These are phyloP conservation scores for Agrotis ipsilon DNA, from an alignment of 2,888 invertebrate genomes.

Conservation along the genomic window DNA sequence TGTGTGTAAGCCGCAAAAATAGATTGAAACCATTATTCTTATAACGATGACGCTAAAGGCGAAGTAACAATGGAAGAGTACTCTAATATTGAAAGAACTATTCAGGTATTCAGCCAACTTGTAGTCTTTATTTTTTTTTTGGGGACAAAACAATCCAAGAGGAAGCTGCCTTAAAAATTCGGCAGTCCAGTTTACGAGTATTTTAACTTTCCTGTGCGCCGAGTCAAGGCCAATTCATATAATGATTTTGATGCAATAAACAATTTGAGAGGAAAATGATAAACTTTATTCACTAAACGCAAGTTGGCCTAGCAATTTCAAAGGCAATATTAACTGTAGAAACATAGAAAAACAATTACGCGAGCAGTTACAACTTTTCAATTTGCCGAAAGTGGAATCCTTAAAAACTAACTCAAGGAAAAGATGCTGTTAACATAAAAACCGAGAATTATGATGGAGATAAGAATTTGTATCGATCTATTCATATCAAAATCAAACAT, in stretches of 20 bases:
- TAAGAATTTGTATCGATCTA: neutral
- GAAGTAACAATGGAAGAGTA: neutral
- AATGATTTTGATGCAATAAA: neutral
- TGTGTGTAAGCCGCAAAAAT: conserved; percentile 49
- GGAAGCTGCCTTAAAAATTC: neutral
- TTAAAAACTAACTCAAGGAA: neutral
- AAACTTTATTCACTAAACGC: neutral
- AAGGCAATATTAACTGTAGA: no score
- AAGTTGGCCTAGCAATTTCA: neutral
- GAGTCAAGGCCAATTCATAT: neutral
- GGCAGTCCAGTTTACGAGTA: neutral
- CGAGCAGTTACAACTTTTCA: neutral
- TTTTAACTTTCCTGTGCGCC: neutral
- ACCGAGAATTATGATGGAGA: neutral
- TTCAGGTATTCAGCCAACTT: neutral
- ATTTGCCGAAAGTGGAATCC: neutral
- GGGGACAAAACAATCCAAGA: neutral
- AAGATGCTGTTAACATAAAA: neutral
- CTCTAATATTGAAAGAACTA: conserved; percentile 7
- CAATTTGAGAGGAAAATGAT: neutral
- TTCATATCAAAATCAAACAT: conserved; percentile 7
- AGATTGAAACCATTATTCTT: conserved; percentile 47
- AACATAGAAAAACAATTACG: neutral
- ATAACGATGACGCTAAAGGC: conserved; percentile 5
- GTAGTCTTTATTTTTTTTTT: neutral